phyloP scores from a whole-genome alignment of 2,888 invertebrate genomes.

The Standfussiana lucernea region DNA sequence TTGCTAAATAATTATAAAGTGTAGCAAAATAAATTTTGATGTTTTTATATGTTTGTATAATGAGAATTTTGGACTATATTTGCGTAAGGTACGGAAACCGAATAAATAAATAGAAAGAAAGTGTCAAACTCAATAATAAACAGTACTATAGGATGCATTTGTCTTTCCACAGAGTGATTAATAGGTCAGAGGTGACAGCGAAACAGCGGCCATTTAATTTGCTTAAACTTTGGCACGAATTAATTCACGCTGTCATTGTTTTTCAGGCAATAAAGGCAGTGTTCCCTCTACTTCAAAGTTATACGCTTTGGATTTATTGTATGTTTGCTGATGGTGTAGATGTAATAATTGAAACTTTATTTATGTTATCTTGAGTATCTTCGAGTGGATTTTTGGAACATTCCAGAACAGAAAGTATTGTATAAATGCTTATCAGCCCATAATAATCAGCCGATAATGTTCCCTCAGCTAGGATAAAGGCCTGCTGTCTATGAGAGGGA shows the following conservation, averaged over 20 bases:
- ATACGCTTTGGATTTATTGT: constrained; percentile 5
- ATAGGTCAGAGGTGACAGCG: constrained; percentile 48
- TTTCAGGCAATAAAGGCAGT: constrained; percentile 50
- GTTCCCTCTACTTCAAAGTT: constrained; percentile 40
- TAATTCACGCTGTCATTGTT: constrained; percentile 62
- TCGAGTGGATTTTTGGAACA: neutral
- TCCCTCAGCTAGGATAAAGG: neutral
- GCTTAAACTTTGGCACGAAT: constrained; percentile 64
- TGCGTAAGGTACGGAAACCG: neutral
- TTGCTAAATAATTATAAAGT: neutral
- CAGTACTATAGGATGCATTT: constrained; percentile 53
- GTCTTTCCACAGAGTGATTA: constrained; percentile 59
- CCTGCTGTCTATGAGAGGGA: neutral
- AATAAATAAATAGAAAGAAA: neutral
- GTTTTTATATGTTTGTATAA: too few species aligned
- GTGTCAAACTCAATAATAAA: constrained; percentile 17
- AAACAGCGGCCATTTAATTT: constrained; percentile 64
- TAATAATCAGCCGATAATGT: neutral
- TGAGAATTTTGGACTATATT: neutral
- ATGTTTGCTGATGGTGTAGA: constrained; percentile 2
- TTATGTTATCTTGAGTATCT: neutral
- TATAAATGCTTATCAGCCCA: too few species aligned
- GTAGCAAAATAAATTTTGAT: neutral
- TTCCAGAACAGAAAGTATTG: neutral
- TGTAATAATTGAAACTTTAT: constrained; percentile 7